Evolutionary conservation across 2,888 invertebrate species (phyloP), one percentile per base, ranked within the genome.

Genomic region (Cosmia pyralina): DNA sequence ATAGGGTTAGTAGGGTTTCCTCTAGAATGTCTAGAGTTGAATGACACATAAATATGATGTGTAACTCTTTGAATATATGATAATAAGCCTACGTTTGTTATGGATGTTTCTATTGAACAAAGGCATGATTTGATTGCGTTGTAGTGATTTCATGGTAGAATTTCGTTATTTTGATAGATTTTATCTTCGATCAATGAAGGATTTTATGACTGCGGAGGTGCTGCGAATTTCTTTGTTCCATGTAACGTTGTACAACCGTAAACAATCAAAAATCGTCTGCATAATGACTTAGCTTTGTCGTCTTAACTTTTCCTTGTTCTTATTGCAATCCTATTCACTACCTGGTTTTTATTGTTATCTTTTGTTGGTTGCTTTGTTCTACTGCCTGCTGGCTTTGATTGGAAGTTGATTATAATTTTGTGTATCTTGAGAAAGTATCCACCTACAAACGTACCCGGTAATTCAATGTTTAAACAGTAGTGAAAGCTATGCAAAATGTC

Each of bases 1-100:
- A 86, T 83, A 87, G 72, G 87, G 87, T 86, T 81, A 87, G 86
- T 84, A 87, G 85, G 86, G 85, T 87, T 86, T 86, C 86, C 84
- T 86, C 74, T 79, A 78, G 79, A 81, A 86, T 81, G 84, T 78
- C 69, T 82, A 76, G 60, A 87, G 84, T 87, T 87, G 79, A 86
- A 83, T 87, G 86, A 86, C 86, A 81, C 69, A 72, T 71, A 67
- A 79, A 81, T 60, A 80, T 75, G 28, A 82, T 79, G 67, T 48
- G 55, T 75, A 66, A 52, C 79, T 75, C 60, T 80, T 67, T 62
- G 64, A 68, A 76, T 71, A 34, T 71, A 22, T 72, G 52, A 67
- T 59, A 76, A 55, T 68, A 66, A 58, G 46, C 50, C 52, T 52
- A 50, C 65, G 34, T 77, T 71, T 57, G 46, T 41, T 62, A 50